Evolutionary conservation across 2,113 vertebrate species (phyloP).

Genomic region (Lepus americanus): DNA sequence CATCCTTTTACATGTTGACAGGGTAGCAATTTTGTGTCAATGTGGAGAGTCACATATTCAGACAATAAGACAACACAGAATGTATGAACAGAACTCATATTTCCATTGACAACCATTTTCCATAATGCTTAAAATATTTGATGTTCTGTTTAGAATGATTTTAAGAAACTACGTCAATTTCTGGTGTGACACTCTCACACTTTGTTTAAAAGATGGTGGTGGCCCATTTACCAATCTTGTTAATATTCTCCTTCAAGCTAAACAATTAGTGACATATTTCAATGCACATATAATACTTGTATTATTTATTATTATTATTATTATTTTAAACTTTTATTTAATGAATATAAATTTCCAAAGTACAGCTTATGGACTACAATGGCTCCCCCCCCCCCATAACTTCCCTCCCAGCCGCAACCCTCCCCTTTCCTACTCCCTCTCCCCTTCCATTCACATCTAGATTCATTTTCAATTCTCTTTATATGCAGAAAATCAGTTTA

Average conservation of each 20-base stretch:
- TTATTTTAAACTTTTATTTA: no score
- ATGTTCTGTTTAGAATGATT: conserved; percentile 85
- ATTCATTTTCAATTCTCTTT: no score
- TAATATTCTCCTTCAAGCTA: conserved; percentile 72
- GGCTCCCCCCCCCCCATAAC: no score
- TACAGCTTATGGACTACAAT: no score
- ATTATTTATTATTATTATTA: neutral
- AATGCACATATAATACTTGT: neutral
- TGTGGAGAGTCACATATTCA: conserved; percentile 80
- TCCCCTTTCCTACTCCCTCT: no score
- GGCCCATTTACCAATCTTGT: conserved; percentile 77
- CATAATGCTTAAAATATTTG: conserved; percentile 83
- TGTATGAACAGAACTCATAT: conserved; percentile 72
- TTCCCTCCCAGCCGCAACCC: no score
- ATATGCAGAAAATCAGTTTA: no score
- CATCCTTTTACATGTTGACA: conserved; percentile 86
- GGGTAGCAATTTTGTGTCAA: conserved; percentile 86
- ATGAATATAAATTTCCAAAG: no score
- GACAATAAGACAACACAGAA: conserved; percentile 80
- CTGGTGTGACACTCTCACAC: conserved; percentile 70
- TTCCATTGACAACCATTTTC: conserved; percentile 82
- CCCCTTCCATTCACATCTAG: no score
- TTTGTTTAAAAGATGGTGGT: conserved; percentile 76
- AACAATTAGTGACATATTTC: conserved; percentile 63
- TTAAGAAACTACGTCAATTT: conserved; percentile 75